Evolutionary conservation across 2,888 invertebrate genomes (phyloP).

Genomic region (Scaeva pyrastri): DNA sequence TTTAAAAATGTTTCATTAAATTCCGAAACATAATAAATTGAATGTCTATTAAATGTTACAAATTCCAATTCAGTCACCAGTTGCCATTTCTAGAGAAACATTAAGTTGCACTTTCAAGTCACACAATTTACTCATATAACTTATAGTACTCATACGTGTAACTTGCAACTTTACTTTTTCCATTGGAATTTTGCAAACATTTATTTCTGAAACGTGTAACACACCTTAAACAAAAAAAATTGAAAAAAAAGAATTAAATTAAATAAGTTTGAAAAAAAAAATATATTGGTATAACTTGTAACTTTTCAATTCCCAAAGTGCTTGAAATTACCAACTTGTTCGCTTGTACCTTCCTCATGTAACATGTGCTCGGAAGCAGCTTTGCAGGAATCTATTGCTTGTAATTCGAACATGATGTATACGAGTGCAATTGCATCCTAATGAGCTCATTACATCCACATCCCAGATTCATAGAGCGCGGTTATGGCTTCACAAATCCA

Average conservation of each 20-base stretch:
- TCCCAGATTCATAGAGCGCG: conserved; percentile 27
- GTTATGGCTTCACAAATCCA: conserved; percentile 10
- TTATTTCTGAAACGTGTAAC: conserved; percentile 13
- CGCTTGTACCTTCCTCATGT: not conserved
- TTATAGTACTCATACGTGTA: too few species aligned
- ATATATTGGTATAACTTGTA: not conserved
- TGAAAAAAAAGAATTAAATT: not conserved
- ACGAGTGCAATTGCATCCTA: conserved; percentile 64
- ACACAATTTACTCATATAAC: too few species aligned
- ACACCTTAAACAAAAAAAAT: not conserved
- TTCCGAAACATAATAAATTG: too few species aligned
- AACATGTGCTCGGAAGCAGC: conserved; percentile 34
- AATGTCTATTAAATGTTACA: too few species aligned
- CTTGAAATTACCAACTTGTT: conserved; percentile 43
- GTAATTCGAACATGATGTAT: conserved; percentile 42
- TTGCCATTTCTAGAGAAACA: too few species aligned
- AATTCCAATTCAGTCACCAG: too few species aligned
- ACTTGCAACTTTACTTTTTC: not conserved
- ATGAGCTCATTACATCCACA: conserved; percentile 64
- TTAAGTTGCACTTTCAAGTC: too few species aligned
- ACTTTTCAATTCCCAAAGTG: conserved; percentile 57
- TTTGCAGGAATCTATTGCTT: conserved; percentile 44
- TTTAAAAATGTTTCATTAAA: too few species aligned
- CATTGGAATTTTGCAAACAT: not conserved
- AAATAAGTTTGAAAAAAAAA: too few species aligned